phyloP scores from a whole-genome alignment of 2,797 vertebrate species.

The Geotrypetes seraphini region DNA sequence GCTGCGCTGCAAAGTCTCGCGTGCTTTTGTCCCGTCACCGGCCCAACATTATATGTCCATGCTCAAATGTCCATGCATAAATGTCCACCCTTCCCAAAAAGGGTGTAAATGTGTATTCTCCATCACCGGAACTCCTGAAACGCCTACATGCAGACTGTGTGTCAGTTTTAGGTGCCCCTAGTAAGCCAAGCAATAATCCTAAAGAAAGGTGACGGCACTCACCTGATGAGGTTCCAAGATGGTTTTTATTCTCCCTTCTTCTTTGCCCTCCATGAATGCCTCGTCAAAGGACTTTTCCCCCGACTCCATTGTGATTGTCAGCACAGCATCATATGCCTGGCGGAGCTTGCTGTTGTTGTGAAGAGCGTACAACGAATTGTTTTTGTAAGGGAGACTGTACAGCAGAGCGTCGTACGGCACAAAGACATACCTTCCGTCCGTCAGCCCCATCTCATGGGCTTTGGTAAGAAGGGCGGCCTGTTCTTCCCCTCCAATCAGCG shows the following conservation, averaged over 20 bases:
- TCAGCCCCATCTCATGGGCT: slow-evolving; percentile 76
- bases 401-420: slow-evolving; percentile 78
- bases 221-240: slow-evolving; percentile 62
- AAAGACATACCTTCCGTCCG: slow-evolving; percentile 76
- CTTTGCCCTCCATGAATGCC: slow-evolving; percentile 56
- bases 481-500: slow-evolving; percentile 71
- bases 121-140: too few species aligned
- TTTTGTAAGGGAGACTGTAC: slow-evolving; percentile 80
- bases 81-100: too few species aligned
- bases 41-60: too few species aligned
- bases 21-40: too few species aligned
- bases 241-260: slow-evolving; percentile 50
- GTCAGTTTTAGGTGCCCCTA: too few species aligned
- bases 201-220: slow-evolving; percentile 11
- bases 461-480: slow-evolving; percentile 70
- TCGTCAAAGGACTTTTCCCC: slow-evolving; percentile 73
- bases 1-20: too few species aligned
- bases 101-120: too few species aligned
- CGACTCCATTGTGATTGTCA: slow-evolving; percentile 81
- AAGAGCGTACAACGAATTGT: slow-evolving; percentile 58
- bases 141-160: too few species aligned
- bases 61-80: too few species aligned
- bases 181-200: too few species aligned
- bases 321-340: slow-evolving; percentile 79
- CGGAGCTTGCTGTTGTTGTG: slow-evolving; percentile 60